phyloP scores from a whole-genome alignment of 2,797 vertebrate species.

The Poliocrania exsul region DNA sequence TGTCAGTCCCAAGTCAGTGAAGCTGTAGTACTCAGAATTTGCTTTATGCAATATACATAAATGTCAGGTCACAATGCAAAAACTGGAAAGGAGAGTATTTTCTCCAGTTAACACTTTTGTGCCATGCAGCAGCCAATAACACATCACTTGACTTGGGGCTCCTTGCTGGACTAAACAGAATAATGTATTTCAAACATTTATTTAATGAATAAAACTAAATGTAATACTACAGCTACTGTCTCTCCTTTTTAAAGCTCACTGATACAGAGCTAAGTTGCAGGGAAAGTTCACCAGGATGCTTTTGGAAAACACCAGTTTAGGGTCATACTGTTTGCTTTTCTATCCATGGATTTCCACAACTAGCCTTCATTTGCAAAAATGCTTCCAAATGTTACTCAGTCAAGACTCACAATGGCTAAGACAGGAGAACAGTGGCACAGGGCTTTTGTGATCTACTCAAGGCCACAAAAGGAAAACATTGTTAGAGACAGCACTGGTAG shows the following conservation, averaged over 20 bases:
- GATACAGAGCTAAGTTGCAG: neutral
- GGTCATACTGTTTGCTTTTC: neutral
- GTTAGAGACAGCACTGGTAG: neutral
- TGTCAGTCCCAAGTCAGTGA: neutral
- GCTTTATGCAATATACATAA: constrained; percentile 52
- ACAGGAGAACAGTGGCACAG: neutral
- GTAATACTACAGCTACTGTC: neutral
- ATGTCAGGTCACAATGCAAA: constrained; percentile 27
- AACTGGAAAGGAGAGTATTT: constrained; percentile 45
- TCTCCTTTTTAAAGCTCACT: neutral
- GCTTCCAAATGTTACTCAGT: neutral
- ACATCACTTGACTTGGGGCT: constrained; percentile 41
- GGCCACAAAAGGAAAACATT: neutral
- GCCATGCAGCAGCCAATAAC: neutral
- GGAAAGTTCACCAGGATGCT: neutral
- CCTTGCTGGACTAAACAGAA: neutral
- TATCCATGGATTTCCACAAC: neutral
- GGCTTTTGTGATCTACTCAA: neutral
- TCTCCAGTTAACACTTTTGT: neutral
- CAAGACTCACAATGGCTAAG: neutral
- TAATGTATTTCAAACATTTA: neutral
- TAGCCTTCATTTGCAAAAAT: neutral
- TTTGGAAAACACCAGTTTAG: neutral
- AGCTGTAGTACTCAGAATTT: neutral
- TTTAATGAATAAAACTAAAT: constrained; percentile 12